Conservation (phyloP, 2,888 invertebrate genomes). For the Thalpophila matura region DNA sequence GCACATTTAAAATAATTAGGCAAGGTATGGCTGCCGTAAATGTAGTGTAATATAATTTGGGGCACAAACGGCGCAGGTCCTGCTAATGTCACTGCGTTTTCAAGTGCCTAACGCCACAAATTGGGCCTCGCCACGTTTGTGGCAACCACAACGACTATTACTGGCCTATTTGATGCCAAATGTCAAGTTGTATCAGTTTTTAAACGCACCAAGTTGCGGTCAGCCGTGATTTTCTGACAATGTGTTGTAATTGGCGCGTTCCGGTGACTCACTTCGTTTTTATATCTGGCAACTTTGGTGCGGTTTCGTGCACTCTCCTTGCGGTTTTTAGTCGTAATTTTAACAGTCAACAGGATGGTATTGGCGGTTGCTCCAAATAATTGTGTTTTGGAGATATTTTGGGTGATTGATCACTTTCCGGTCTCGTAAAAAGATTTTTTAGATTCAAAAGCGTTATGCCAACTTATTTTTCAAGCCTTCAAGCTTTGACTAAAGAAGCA, state of each 20-base stretch:
- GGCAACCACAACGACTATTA: constrained; percentile 61
- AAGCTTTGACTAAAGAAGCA: constrained; percentile 33
- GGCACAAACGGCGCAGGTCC: constrained; percentile 10
- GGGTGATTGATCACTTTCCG: not conserved
- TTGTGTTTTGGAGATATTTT: constrained; percentile 26
- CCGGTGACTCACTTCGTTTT: constrained; percentile 55
- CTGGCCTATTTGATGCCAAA: constrained; percentile 59
- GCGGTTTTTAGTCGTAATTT: constrained; percentile 61
- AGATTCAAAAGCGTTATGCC: not conserved
- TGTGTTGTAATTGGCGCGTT: constrained; percentile 78
- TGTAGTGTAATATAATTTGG: constrained; percentile 44
- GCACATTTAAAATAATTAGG: constrained; percentile 27
- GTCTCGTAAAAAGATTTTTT: not conserved
- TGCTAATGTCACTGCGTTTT: constrained; percentile 55
- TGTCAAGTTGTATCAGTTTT: constrained; percentile 65
- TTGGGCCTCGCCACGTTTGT: constrained; percentile 48
- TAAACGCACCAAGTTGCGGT: constrained; percentile 59
- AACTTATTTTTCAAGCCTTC: not conserved
- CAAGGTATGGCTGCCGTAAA: constrained; percentile 4
- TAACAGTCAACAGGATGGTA: constrained; percentile 58
- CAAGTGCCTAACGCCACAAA: constrained; percentile 59
- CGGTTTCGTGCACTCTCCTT: constrained; percentile 58
- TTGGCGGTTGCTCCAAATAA: constrained; percentile 37
- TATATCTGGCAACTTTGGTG: constrained; percentile 48
- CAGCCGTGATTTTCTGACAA: constrained; percentile 72